Evolutionary conservation across 2,113 vertebrate genomes (phyloP).

Genomic region (Corynorhinus townsendii): DNA sequence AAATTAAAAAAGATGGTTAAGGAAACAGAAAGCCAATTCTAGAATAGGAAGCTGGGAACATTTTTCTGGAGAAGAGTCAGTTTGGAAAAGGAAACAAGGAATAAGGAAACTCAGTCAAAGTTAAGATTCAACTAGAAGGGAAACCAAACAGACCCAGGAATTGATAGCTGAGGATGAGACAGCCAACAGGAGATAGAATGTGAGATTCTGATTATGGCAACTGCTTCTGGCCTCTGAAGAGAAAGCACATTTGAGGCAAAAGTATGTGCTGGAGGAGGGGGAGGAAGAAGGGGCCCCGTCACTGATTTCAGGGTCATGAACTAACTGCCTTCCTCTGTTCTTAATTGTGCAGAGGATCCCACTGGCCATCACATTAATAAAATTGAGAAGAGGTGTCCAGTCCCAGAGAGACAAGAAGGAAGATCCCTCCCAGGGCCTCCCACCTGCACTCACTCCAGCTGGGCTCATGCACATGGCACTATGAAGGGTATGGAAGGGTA

Average conservation of each 20-base stretch:
- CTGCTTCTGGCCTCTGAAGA: not conserved
- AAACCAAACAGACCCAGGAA: not conserved
- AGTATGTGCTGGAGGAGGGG: not conserved
- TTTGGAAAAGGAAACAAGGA: slow-evolving; percentile 31
- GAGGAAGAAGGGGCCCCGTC: not conserved
- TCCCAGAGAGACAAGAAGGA: not conserved
- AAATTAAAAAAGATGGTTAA: not conserved
- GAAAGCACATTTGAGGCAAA: not conserved
- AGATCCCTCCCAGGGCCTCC: not conserved
- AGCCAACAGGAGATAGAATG: not conserved
- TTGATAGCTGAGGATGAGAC: not conserved
- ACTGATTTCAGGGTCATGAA: not conserved
- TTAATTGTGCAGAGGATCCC: not conserved
- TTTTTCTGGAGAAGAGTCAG: slow-evolving; percentile 16
- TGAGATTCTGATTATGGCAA: not conserved
- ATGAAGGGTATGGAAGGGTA: not conserved
- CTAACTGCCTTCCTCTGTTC: not conserved
- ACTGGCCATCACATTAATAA: not conserved
- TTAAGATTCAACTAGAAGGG: not conserved
- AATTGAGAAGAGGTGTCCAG: not conserved
- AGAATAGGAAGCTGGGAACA: not conserved
- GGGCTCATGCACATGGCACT: not conserved
- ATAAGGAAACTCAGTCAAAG: not conserved
- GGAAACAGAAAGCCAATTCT: not conserved
- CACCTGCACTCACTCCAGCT: not conserved